These are phyloP conservation scores for Sylvilagus bachmani DNA, from an alignment of 2,113 vertebrate species.

Conservation along the genomic window DNA sequence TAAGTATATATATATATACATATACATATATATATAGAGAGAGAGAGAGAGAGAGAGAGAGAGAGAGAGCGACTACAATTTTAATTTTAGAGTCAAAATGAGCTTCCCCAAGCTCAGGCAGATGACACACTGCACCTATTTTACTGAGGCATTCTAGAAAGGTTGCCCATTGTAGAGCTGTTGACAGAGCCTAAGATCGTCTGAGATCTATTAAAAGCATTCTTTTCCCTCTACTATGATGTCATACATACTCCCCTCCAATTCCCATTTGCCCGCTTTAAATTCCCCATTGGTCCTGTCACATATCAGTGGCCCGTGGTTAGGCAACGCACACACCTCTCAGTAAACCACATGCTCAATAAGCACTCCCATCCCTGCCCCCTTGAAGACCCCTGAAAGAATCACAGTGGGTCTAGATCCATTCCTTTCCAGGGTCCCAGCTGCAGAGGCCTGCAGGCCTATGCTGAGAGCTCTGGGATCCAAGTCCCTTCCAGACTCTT, in stretches of 20 bases:
- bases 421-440: neutral
- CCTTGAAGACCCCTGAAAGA: neutral
- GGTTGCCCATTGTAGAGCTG: neutral
- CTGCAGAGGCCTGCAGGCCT: neutral
- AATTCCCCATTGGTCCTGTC: neutral
- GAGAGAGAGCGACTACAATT: neutral
- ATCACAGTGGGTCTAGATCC: neutral
- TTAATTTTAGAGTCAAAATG: conserved; percentile 39
- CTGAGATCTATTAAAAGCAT: conserved; percentile 36
- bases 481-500: neutral
- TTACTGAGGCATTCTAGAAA: neutral
- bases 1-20: no score
- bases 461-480: neutral
- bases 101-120: neutral
- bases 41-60: neutral
- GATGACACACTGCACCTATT: neutral
- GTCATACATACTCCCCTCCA: neutral
- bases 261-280: neutral
- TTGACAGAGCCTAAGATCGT: neutral
- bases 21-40: no score
- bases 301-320: neutral
- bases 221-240: neutral
- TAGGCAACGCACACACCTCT: neutral
- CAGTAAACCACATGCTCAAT: neutral
- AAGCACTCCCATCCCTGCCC: neutral